Base-by-base conservation (phyloP, 2,113 vertebrate genomes). In the Desmodus rotundus region DNA sequence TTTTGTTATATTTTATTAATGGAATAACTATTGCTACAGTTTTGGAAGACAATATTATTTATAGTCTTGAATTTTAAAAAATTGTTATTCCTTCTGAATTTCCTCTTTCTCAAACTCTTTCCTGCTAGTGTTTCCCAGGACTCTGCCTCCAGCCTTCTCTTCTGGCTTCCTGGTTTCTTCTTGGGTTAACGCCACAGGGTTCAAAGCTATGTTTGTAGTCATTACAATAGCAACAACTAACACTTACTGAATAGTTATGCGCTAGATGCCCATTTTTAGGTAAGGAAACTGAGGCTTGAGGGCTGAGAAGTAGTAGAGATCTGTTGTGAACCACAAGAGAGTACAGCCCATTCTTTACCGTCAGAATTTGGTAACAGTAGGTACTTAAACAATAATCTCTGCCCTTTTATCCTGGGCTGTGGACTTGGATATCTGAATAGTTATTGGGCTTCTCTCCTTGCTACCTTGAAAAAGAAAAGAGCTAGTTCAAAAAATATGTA, bases 1-100 rank as follows among this genome's bases (percentile, higher is more conserved):
- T 47, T 89, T 86, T 93, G 52, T 68, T 92, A 54, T 41, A 92
- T 72, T 84, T 83, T 83, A 91, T 74, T 89, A 92, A 74, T n/a
- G 22, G 52, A 82, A 83, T 43, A 87, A 89, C 9, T 76, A 81
- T 3, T 73, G 16, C 41, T 89, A 50, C 4, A 50, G 45, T 92
- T 92, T 67, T 58, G 15, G 70, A 94, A 77, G 80, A 82, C 5
- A 52, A 19, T 22, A 91, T 50, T 81, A 85, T 70, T 92, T 89
- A 89, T 0, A 82, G 58, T 26, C 13, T 70, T 91, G 31, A 76
- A 82, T 68, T 92, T 17, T 20, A 38, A 82, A 85, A 70, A 52
- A 24, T 33, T 33, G 10, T 67, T 87, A 90, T 68, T 80, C 26
- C n/a, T 87, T 87, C 77, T 88, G 61, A 84, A 83, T 91, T 78